Conservation (phyloP, 2,797 vertebrate species). For the Oceanodroma leucorhoa region DNA sequence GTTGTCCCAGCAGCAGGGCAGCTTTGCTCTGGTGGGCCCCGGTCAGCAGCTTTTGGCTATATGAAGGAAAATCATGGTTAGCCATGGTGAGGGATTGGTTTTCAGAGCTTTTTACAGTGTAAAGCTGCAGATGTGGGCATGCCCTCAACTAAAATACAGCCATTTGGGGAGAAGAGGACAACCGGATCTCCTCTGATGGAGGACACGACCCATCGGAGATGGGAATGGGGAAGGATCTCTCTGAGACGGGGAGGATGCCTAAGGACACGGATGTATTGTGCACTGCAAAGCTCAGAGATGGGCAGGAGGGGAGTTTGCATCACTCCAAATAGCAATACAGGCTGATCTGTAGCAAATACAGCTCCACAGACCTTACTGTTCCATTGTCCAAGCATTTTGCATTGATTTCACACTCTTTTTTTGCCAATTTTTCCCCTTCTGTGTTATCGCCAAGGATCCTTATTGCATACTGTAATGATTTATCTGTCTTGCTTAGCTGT, state of each 20-base stretch:
- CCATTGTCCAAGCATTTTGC: not conserved
- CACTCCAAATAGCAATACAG: not conserved
- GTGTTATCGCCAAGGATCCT: not conserved
- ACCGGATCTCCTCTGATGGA: not conserved
- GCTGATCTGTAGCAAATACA: not conserved
- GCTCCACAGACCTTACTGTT: not conserved
- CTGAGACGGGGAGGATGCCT: rapidly evolving
- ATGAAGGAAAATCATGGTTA: not conserved
- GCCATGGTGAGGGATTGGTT: not conserved
- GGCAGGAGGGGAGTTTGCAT: not conserved
- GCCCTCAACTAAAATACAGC: not conserved
- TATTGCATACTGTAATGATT: not conserved
- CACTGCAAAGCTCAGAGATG: not conserved
- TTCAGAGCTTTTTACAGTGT: not conserved
- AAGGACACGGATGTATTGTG: not conserved
- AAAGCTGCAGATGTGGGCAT: not conserved
- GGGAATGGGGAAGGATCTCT: not conserved
- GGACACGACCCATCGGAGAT: rapidly evolving
- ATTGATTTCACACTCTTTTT: not conserved
- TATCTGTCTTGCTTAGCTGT: not conserved
- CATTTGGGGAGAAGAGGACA: not conserved
- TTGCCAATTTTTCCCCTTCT: not conserved
- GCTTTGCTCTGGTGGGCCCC: not conserved
- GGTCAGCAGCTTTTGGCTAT: not conserved
- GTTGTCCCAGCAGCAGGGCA: not conserved